Base-by-base conservation (phyloP, 2,888 invertebrate genomes). In the Keiferia lycopersicella region DNA sequence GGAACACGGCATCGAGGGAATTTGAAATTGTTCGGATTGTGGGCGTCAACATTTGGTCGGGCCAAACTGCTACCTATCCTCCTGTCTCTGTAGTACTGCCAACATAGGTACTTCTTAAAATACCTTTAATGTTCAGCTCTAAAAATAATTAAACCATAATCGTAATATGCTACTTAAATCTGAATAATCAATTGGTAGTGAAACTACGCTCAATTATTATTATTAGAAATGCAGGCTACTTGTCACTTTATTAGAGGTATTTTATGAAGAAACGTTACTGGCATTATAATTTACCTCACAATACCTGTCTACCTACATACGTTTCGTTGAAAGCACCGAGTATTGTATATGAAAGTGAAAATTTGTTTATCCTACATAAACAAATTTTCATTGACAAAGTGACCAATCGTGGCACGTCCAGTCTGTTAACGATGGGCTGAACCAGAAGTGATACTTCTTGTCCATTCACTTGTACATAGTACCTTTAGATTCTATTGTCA, bases 401-500 rank as follows among this genome's bases (percentile, higher is more conserved):
- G 86, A 88, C 87, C 85, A 82, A 84, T 75, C 83, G 80, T 81
- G 88, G 83, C 88, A 80, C 83, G 84, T 87, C 86, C 87, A 87
- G 87, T 84, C 86, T 82, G 77, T 68, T 76, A 78, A 74, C 75
- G 73, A 80, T 80, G 83, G 86, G 82, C 81, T 79, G 70, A 73
- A 73, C 66, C 68, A 69, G 76, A 68, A 68, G 67, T 76, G 80
- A 81, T 79, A 74, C 78, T 76, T 71, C 71, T 74, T 80, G 86
- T 86, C 84, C 88, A 85, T 81, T 82, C 76, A 73, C 76, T 80
- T 89, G 89, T 91, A 90, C 81, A 91, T 91, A 91, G 81, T 86
- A 87, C 87, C 88, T 86, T 83, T 90, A 88, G 89, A 88, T 86
- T 89, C 80, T 91, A 91, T 86, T 82, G 90, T 88, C 91, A 87